These are phyloP conservation scores for Spatulosminthurus flaviceps DNA, from an alignment of 2,888 invertebrate species.

Conservation along the genomic window DNA sequence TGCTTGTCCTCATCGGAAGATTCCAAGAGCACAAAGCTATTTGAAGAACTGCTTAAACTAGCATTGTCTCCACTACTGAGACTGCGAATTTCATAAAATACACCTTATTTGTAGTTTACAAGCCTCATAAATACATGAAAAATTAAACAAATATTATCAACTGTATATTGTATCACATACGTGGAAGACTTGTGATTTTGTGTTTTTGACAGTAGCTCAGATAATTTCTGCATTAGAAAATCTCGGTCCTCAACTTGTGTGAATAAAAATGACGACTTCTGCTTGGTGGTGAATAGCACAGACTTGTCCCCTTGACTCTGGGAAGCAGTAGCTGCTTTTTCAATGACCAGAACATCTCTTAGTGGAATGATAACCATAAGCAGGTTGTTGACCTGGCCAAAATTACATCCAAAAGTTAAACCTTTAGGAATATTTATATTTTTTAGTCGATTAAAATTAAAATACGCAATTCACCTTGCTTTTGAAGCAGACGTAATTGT, in stretches of 20 bases:
- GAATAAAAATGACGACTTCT: slow-evolving; percentile 85
- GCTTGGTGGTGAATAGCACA: slow-evolving; percentile 82
- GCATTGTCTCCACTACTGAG: slow-evolving; percentile 51
- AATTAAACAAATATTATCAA: neutral
- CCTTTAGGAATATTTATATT: neutral
- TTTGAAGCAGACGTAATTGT: slow-evolving; percentile 94
- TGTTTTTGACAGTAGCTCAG: slow-evolving; percentile 82
- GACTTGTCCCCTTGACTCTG: slow-evolving; percentile 74
- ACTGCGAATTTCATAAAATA: neutral
- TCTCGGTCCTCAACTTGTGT: slow-evolving; percentile 88
- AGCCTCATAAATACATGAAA: neutral
- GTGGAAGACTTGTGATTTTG: slow-evolving; percentile 51
- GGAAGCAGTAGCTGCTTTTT: slow-evolving; percentile 77
- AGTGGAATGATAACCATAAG: slow-evolving; percentile 90
- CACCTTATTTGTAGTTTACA: too few relatives aligned
- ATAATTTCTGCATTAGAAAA: slow-evolving; percentile 87
- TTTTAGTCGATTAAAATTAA: neutral
- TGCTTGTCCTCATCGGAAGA: slow-evolving; percentile 58
- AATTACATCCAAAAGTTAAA: too few relatives aligned
- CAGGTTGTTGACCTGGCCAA: slow-evolving; percentile 79
- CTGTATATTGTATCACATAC: neutral
- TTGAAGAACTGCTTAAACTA: slow-evolving; percentile 61
- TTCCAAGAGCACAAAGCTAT: slow-evolving; percentile 63
- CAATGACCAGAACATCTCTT: slow-evolving; percentile 80
- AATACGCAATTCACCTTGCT: slow-evolving; percentile 76